A percentile compares a stretch with the other conserved stretches of the same genome.
Conservation (phyloP, 2,113 vertebrate species). For the Catagonus wagneri region DNA sequence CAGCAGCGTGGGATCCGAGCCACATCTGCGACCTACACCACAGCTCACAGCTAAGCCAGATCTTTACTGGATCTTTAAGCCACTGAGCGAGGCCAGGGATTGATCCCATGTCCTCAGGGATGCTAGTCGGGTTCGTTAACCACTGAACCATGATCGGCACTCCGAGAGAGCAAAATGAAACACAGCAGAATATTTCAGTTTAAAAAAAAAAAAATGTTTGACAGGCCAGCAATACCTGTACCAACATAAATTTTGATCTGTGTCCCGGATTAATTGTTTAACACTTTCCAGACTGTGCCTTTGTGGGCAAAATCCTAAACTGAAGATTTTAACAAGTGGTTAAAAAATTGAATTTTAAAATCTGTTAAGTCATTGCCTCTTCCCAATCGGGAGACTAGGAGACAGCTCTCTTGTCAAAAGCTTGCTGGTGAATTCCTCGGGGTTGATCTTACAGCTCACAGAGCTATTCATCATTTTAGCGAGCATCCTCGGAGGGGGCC, state of each 20-base stretch:
- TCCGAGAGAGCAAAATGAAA: neutral
- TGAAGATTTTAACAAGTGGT: slow-evolving; percentile 66
- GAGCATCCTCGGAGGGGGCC: slow-evolving; percentile 69
- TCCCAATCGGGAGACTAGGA: slow-evolving; percentile 62
- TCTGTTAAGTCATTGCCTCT: slow-evolving; percentile 74
- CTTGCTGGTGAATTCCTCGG: slow-evolving; percentile 72
- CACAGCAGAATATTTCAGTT: neutral
- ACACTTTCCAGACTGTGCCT: neutral
- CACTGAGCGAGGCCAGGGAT: too few species aligned
- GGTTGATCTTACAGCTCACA: slow-evolving; percentile 1
- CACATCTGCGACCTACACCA: too few species aligned
- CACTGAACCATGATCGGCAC: too few species aligned
- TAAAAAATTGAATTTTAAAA: slow-evolving; percentile 55
- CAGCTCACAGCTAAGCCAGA: too few species aligned
- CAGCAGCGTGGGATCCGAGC: too few species aligned
- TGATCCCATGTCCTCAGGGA: too few species aligned
- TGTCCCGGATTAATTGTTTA: neutral
- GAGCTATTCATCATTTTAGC: slow-evolving; percentile 72
- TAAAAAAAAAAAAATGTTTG: neutral
- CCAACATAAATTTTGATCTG: neutral
- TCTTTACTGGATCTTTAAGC: too few species aligned
- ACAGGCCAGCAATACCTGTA: neutral
- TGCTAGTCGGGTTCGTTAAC: too few species aligned
- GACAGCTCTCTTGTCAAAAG: slow-evolving; percentile 58
- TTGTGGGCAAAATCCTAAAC: slow-evolving; percentile 2